phyloP scores from a whole-genome alignment of 2,888 invertebrate genomes.

The Panzeria rudis region DNA sequence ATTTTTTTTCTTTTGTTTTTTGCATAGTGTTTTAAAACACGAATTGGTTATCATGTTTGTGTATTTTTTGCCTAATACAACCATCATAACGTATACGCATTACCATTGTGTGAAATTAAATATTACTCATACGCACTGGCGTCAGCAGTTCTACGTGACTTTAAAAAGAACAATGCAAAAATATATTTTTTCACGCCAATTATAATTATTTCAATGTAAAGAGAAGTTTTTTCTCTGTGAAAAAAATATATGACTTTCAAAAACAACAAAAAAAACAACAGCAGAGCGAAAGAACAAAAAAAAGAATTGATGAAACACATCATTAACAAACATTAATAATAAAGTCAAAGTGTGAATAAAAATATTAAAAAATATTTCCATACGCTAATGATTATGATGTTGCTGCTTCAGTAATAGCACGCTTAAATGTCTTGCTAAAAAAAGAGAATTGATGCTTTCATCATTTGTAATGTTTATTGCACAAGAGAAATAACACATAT shows the following conservation, averaged over 20 bases:
- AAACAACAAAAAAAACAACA: background rate
- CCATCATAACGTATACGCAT: constrained; percentile 8
- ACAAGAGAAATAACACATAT: no score
- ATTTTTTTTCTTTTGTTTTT: no score
- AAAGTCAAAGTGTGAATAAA: background rate
- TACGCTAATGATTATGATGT: background rate
- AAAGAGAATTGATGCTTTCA: no score
- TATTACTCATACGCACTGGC: constrained; percentile 41
- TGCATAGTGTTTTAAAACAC: no score
- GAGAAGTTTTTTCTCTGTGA: background rate
- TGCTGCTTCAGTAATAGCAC: background rate
- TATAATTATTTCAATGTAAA: constrained; percentile 17
- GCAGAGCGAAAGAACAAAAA: background rate
- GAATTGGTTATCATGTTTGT: no score
- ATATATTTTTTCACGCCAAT: constrained; percentile 38
- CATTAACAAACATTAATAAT: constrained; percentile 37
- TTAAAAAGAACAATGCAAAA: background rate
- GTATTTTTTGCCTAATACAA: no score
- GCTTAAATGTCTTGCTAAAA: no score
- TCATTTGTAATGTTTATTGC: no score
- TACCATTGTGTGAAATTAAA: constrained; percentile 27
- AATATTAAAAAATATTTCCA: background rate
- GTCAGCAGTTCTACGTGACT: constrained; percentile 24
- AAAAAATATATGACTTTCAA: no score
- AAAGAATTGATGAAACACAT: constrained; percentile 21